Percentiles rank a stretch among this genome's conserved stretches.
Conservation (phyloP, 2,888 invertebrate genomes). For the Troides helena region DNA sequence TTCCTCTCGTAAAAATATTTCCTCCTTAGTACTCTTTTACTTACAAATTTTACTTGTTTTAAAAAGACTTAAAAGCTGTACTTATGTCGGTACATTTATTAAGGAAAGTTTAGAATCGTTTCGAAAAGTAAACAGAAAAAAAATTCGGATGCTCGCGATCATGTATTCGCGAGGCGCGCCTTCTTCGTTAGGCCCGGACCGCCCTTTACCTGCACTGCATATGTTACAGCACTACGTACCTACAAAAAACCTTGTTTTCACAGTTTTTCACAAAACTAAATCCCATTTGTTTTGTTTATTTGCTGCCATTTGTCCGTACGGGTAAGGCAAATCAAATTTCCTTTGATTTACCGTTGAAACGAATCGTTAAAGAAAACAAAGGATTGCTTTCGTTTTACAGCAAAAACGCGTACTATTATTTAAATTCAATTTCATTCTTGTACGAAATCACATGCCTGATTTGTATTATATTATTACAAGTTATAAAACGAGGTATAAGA, state of each 20-base stretch:
- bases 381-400: background rate
- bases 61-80: background rate
- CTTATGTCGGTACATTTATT: too few species aligned
- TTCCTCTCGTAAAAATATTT: too few species aligned
- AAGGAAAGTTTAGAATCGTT: conserved; percentile 18
- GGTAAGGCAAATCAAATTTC: conserved; percentile 70
- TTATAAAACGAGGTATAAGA: too few species aligned
- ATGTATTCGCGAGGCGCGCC: conserved; percentile 67
- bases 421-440: background rate
- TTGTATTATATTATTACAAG: background rate
- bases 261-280: conserved; percentile 65
- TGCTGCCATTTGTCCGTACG: conserved; percentile 66
- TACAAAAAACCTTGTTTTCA: conserved; percentile 39
- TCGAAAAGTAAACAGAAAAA: conserved; percentile 44
- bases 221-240: conserved; percentile 55
- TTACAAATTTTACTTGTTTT: background rate
- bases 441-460: background rate
- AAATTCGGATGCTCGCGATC: conserved; percentile 60
- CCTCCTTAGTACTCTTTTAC: too few species aligned
- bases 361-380: conserved; percentile 52
- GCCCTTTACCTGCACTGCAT: conserved; percentile 75
- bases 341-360: conserved; percentile 61
- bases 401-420: background rate
- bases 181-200: conserved; percentile 68
- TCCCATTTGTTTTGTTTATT: conserved; percentile 67